phyloP scores from a whole-genome alignment of 2,888 invertebrate genomes.

The Argynnis bischoffii region DNA sequence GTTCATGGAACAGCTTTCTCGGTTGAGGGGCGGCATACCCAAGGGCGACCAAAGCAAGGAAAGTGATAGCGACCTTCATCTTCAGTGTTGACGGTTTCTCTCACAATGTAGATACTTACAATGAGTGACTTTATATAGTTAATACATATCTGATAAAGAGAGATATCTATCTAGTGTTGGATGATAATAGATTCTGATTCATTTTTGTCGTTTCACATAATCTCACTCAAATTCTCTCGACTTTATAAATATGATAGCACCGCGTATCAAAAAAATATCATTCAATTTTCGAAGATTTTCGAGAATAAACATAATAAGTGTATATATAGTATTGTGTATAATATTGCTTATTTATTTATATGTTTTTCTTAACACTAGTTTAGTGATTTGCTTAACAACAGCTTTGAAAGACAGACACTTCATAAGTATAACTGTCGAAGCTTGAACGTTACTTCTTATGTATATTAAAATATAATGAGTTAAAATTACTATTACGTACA shows the following conservation, averaged over 20 bases:
- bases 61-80: conserved; percentile 37
- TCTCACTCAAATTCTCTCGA: not conserved
- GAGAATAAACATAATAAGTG: no score
- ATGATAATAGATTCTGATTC: conserved; percentile 9
- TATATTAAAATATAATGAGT: no score
- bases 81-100: not conserved
- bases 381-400: no score
- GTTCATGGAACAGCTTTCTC: conserved; percentile 44
- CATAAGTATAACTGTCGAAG: no score
- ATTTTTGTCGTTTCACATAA: not conserved
- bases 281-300: no score
- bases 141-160: conserved; percentile 6
- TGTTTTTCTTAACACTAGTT: no score
- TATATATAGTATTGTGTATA: no score
- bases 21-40: conserved; percentile 40
- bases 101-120: conserved; percentile 1
- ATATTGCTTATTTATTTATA: no score
- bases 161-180: not conserved
- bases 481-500: no score
- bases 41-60: conserved; percentile 36
- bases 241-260: not conserved
- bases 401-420: no score
- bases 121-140: not conserved
- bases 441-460: no score
- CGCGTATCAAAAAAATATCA: no score